Evolutionary conservation across 92 coral and sea anemone genomes (phyloP).

Genomic region (Heteractis magnifica): DNA sequence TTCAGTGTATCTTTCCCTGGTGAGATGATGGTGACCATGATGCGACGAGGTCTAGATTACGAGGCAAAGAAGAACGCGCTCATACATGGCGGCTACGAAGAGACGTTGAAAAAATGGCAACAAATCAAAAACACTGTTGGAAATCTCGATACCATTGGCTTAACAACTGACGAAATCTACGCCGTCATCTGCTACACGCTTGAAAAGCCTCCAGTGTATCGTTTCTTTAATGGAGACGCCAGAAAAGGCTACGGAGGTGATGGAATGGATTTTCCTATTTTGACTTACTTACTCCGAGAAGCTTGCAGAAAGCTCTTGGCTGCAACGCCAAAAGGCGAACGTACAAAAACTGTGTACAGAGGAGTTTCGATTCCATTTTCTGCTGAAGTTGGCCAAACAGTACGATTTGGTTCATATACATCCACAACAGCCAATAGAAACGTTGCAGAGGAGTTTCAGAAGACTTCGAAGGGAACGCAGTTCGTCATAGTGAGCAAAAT

Average conservation of each 20-base stretch:
- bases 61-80: constrained; percentile 74
- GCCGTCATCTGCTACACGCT: constrained; percentile 70
- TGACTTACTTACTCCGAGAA: constrained; percentile 67
- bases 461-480: constrained; percentile 51
- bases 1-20: constrained; percentile 65
- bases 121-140: constrained; percentile 16
- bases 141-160: constrained; percentile 44
- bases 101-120: constrained; percentile 58
- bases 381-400: constrained; percentile 59
- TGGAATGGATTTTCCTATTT: constrained; percentile 79
- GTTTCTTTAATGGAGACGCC: constrained; percentile 61
- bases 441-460: constrained; percentile 56
- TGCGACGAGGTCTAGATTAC: constrained; percentile 63
- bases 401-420: constrained; percentile 74
- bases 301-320: constrained; percentile 69
- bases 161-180: constrained; percentile 52
- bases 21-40: constrained; percentile 66
- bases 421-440: constrained; percentile 53
- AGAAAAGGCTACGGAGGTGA: constrained; percentile 65
- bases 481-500: constrained; percentile 66
- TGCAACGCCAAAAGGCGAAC: constrained; percentile 54
- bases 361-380: constrained; percentile 51
- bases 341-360: constrained; percentile 67
- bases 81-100: constrained; percentile 64
- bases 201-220: constrained; percentile 70